Evolutionary conservation across 2,797 vertebrate genomes (phyloP).

Genomic region (Syncerus caffer): DNA sequence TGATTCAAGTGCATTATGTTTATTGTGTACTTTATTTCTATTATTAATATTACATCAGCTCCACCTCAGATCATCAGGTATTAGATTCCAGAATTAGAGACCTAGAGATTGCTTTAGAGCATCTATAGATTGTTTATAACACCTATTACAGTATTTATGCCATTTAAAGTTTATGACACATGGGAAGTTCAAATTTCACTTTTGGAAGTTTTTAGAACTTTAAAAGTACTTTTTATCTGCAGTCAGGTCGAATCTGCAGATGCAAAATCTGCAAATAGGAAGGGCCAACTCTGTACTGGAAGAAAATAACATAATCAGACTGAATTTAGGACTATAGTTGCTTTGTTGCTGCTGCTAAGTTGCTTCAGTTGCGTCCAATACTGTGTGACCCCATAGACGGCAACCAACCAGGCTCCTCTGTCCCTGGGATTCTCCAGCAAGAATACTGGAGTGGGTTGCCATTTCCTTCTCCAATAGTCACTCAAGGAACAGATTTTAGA

Average conservation of each 20-base stretch:
- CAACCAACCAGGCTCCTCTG: rapidly evolving
- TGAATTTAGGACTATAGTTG: neutral
- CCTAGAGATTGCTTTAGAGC: neutral
- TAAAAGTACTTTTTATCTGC: neutral
- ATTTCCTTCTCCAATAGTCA: neutral
- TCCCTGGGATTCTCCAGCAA: neutral
- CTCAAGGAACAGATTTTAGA: neutral
- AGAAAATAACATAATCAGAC: neutral
- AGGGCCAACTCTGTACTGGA: neutral
- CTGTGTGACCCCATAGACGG: neutral
- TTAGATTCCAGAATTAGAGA: neutral
- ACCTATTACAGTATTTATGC: neutral
- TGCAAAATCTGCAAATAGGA: neutral
- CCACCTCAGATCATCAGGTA: neutral
- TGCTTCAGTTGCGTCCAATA: rapidly evolving
- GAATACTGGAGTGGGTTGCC: neutral
- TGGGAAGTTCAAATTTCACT: neutral
- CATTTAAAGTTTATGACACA: neutral
- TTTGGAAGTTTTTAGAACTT: neutral
- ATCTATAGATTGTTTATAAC: neutral
- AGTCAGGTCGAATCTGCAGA: neutral
- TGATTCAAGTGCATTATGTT: neutral
- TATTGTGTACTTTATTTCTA: neutral
- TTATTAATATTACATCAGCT: neutral
- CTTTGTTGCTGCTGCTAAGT: neutral